A percentile compares a stretch with the other conserved stretches of the same genome.
These are phyloP conservation scores for Uria lomvia DNA, from an alignment of 2,113 vertebrate species.

Conservation along the genomic window DNA sequence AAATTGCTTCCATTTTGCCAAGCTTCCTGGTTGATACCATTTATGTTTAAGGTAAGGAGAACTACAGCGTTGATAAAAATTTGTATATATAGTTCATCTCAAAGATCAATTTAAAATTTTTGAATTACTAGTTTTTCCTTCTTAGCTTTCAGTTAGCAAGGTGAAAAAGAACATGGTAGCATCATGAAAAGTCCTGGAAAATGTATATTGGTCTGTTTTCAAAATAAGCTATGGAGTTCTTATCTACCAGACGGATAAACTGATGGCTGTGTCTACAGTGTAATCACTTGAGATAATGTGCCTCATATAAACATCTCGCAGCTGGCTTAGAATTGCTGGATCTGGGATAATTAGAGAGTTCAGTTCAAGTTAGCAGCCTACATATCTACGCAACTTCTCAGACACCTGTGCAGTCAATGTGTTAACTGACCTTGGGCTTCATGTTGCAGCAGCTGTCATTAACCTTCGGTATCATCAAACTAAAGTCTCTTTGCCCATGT, in stretches of 20 bases:
- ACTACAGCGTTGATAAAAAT: background rate
- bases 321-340: background rate
- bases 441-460: rapidly evolving
- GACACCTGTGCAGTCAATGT: background rate
- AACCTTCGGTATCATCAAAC: background rate
- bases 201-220: background rate
- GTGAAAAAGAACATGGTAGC: background rate
- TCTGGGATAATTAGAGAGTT: background rate
- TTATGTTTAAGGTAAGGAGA: background rate
- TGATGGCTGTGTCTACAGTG: background rate
- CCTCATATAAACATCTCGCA: background rate
- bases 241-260: background rate
- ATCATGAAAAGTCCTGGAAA: background rate
- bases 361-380: background rate
- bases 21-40: background rate
- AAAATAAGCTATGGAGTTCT: background rate
- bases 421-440: background rate
- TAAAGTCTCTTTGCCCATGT: background rate
- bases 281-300: background rate
- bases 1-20: background rate
- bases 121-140: background rate
- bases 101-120: background rate
- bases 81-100: background rate
- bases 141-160: background rate
- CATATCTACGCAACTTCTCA: background rate